phyloP scores from a whole-genome alignment of 2,888 invertebrate genomes.

The Strigamia crassipes region DNA sequence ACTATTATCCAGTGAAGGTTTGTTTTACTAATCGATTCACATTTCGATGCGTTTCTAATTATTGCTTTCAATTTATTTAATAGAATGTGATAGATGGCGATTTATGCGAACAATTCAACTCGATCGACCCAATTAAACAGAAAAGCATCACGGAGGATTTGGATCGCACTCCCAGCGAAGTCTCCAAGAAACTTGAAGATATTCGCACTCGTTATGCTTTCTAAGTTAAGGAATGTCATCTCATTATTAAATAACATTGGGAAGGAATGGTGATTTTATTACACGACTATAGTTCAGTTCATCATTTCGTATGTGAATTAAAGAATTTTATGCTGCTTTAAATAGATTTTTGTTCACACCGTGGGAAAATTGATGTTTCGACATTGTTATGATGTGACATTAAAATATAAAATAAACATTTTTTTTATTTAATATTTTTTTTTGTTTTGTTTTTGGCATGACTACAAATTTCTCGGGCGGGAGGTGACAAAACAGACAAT shows the following conservation, averaged over 20 bases:
- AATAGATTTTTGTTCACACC: no score
- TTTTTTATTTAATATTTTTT: background rate
- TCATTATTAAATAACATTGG: no score
- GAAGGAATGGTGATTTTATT: no score
- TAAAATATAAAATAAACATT: background rate
- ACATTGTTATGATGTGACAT: no score
- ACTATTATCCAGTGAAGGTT: slow-evolving; percentile 96
- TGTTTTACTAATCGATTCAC: slow-evolving; percentile 52
- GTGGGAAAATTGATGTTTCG: no score
- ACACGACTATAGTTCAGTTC: no score
- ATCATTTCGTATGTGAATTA: no score
- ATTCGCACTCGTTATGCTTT: slow-evolving; percentile 98
- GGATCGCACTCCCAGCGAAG: slow-evolving; percentile 93
- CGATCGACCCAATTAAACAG: slow-evolving; percentile 90
- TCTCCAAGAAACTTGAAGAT: slow-evolving; percentile 96
- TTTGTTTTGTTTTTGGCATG: background rate
- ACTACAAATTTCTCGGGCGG: background rate
- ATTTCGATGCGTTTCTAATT: slow-evolving; percentile 17
- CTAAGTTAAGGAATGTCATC: slow-evolving; percentile 67
- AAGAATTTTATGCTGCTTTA: no score
- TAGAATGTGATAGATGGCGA: slow-evolving; percentile 98
- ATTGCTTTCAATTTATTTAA: slow-evolving; percentile 55
- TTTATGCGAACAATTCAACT: slow-evolving; percentile 97
- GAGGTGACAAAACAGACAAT: background rate
- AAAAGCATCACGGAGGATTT: slow-evolving; percentile 92